Evolutionary conservation across 2,113 vertebrate genomes (phyloP).

Genomic region (Rhinolophus ferrumequinum): DNA sequence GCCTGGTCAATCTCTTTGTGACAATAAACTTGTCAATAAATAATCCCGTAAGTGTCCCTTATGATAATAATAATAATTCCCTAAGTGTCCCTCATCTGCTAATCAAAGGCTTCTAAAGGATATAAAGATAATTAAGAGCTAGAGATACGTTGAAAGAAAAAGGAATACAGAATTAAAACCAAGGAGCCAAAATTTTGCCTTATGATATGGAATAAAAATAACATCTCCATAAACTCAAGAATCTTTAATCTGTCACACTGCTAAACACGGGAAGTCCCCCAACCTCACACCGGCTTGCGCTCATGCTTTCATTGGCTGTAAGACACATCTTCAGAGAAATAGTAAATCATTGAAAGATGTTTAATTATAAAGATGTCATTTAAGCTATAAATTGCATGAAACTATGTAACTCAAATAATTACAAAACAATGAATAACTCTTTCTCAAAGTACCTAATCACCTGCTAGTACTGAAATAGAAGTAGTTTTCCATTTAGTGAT

Average conservation of each 20-base stretch:
- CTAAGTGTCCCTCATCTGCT: background rate
- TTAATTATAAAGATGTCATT: background rate
- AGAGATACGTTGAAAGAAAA: background rate
- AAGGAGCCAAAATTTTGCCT: background rate
- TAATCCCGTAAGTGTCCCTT: background rate
- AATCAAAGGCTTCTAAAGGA: conserved; percentile 25
- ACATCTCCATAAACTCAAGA: background rate
- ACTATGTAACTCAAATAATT: conserved; percentile 63
- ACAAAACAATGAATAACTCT: conserved; percentile 76
- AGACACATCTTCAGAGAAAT: background rate
- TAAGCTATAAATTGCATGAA: background rate
- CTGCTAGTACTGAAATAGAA: conserved; percentile 78
- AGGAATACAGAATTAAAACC: conserved; percentile 8
- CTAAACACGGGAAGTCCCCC: background rate
- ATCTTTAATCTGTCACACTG: background rate
- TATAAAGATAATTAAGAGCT: background rate
- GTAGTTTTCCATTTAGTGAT: conserved; percentile 77
- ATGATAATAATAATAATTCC: background rate
- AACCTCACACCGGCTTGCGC: background rate
- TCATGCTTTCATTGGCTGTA: background rate
- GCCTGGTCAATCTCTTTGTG: background rate
- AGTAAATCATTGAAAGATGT: background rate
- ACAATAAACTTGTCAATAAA: background rate
- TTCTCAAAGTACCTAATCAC: conserved; percentile 76
- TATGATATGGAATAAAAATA: conserved; percentile 9